Base-by-base conservation (phyloP, 2,113 vertebrate species). In the Etia nguti region DNA sequence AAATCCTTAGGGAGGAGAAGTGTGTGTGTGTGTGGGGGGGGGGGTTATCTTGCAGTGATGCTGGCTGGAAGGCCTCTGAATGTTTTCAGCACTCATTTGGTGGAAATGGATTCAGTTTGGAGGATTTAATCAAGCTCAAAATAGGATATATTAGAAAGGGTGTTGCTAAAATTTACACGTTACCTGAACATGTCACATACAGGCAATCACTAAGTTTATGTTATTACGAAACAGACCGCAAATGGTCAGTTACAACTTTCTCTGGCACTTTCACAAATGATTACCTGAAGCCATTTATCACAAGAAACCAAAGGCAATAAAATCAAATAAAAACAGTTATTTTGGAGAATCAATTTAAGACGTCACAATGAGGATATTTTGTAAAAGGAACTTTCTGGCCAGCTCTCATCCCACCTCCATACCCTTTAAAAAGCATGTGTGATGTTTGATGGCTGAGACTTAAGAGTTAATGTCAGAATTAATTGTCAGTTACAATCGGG, bases 161-260 rank as follows among this genome's bases (percentile, higher is more conserved):
- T 31, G 6, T 20, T 0, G 24, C 43, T 26, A 75, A 75, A 43
- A 29, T 10, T 48, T 18, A 2, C 15, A 73, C 1, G 22, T 46
- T n/a, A 13, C 16, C 41, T 46, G 15, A 73, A 43, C 16, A 13
- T 48, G 68, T 75, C 22, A 46, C 41, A 26, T 26, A 43, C 22
- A 48, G 5, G n/a, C 36, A 70, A 10, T 75, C 22, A 18, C 22
- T 6, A 70, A 26, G n/a, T 43, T 43, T 15, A 22, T 38, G 60
- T 38, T 60, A 60, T 70, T 15, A 70, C 1, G 4, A 70, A 70
- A 46, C 8, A 73, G 15, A 75, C 15, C 0, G 6, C 6, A 0
- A 1, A 46, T 48, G 43, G 43, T 20, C 43, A 46, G 1, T 20
- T 31, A 2, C 7, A 34, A 12, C 26, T 34, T 52, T 77, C 70